Base-by-base conservation (phyloP, 2,888 invertebrate species). In the Lymantria dispar region DNA sequence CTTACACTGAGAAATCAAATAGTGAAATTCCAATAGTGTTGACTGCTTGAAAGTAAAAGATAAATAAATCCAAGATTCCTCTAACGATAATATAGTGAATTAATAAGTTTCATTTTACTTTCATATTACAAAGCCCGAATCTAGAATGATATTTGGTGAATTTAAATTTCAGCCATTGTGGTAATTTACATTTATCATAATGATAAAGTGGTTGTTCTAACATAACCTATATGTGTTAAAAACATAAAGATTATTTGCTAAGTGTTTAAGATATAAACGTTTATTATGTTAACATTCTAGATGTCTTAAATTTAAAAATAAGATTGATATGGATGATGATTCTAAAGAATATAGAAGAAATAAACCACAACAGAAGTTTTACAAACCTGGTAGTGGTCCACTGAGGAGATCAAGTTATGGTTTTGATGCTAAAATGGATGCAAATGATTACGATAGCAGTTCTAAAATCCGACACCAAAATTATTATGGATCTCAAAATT, bases 301-400 rank as follows among this genome's bases (percentile, higher is more conserved):
- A 40, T 42, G 13, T 73, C 71, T 56, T 74, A 70, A 73, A 70
- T 70, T 62, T 65, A 66, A 70, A 74, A 72, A 73, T 76, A 72
- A 75, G 72, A 78, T 79, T 87, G 89, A 68, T 87, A 92, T 92
- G 92, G 91, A 90, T 89, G 90, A 89, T 90, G 91, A 89, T 71
- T 91, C 73, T 76, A 92, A 89, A 79, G 92, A 93, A 65, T 92
- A 87, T 68, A 92, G 86, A 90, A 93, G 92, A 82, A 93, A 93
- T 79, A 94, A 94, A 85, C 94, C 94, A 70, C 94, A 94, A 75
- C 94, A 94, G 85, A 93, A 93, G 83, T 88, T 95, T 59, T 96
- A 96, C 74, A 94, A 93, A 79, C 95, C 95, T 77, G 95, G 95
- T 68, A 95, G 95, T 91, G 95, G 95, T 60, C 95, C 95, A 60